Percentiles rank a stretch among this genome's conserved stretches.
phyloP scores from a whole-genome alignment of 2,797 vertebrate species.

The Australoheros facetus region DNA sequence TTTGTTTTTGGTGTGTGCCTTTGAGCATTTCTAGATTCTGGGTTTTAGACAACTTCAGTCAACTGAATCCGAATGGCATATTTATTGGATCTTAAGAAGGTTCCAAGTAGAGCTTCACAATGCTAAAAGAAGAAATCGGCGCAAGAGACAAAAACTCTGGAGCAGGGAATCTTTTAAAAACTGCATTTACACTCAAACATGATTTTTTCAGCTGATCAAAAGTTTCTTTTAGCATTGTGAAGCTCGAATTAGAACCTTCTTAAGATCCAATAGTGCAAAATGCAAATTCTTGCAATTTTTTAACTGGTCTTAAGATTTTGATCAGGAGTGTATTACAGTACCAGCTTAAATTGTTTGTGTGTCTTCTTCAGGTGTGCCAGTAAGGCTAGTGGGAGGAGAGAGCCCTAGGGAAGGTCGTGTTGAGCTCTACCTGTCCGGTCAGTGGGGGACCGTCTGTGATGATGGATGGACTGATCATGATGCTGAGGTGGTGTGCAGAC shows the following conservation, averaged over 20 bases:
- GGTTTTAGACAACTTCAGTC: background rate
- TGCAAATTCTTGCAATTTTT: too few relatives aligned
- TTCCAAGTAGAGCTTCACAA: too few relatives aligned
- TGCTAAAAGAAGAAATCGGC: too few relatives aligned
- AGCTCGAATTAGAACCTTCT: too few relatives aligned
- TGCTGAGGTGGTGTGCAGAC: conserved; percentile 93
- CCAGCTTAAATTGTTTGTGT: background rate
- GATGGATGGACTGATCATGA: conserved; percentile 96
- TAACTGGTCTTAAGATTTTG: too few relatives aligned
- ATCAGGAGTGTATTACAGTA: background rate
- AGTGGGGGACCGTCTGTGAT: conserved; percentile 97
- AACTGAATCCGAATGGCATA: background rate
- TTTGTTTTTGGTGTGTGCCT: conserved; percentile 17
- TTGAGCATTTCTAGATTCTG: conserved; percentile 5
- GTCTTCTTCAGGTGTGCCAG: conserved; percentile 83
- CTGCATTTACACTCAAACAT: too few relatives aligned
- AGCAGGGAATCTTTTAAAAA: too few relatives aligned
- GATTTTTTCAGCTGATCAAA: too few relatives aligned
- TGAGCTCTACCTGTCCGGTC: conserved; percentile 90
- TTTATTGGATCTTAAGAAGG: background rate
- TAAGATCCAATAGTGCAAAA: too few relatives aligned
- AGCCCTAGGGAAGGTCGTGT: conserved; percentile 93
- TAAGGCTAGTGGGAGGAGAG: conserved; percentile 94
- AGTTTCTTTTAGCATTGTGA: too few relatives aligned
- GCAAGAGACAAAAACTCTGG: too few relatives aligned